phyloP scores from a whole-genome alignment of 1,140 invertebrate species.

The Cydia pomonella region DNA sequence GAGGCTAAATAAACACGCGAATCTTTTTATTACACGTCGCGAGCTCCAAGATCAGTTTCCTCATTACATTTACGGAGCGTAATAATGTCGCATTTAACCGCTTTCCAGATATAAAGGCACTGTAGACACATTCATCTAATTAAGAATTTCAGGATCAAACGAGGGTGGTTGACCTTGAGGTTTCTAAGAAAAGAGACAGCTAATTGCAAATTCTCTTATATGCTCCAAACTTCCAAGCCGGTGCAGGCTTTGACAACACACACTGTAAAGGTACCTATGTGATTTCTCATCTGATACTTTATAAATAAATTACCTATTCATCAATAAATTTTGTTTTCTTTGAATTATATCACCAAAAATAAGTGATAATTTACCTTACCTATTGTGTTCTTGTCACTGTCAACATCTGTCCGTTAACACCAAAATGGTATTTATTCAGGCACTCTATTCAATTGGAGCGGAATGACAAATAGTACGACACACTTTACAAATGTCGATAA shows the following conservation, averaged over 20 bases:
- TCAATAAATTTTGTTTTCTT: no score
- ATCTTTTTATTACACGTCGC: background rate
- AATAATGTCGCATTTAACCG: background rate
- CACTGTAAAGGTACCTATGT: no score
- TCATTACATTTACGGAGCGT: background rate
- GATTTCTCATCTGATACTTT: no score
- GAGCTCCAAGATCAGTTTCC: background rate
- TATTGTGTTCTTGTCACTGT: background rate
- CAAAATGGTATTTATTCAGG: slow-evolving; percentile 14
- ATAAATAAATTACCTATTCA: no score
- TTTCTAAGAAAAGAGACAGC: background rate
- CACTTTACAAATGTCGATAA: background rate
- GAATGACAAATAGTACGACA: background rate
- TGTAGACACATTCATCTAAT: background rate
- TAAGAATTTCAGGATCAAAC: background rate
- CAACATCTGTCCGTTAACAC: background rate
- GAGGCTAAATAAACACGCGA: background rate
- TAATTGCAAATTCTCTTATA: background rate
- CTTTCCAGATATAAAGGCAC: background rate
- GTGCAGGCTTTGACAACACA: no score
- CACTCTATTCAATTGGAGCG: slow-evolving; percentile 5
- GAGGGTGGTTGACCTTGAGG: background rate
- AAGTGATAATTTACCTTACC: background rate
- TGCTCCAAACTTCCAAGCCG: no score
- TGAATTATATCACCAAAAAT: no score